A percentile compares a stretch with the other conserved stretches of the same genome.
These are phyloP conservation scores for Chamaea fasciata DNA, from an alignment of 2,113 vertebrate species.

Conservation along the genomic window DNA sequence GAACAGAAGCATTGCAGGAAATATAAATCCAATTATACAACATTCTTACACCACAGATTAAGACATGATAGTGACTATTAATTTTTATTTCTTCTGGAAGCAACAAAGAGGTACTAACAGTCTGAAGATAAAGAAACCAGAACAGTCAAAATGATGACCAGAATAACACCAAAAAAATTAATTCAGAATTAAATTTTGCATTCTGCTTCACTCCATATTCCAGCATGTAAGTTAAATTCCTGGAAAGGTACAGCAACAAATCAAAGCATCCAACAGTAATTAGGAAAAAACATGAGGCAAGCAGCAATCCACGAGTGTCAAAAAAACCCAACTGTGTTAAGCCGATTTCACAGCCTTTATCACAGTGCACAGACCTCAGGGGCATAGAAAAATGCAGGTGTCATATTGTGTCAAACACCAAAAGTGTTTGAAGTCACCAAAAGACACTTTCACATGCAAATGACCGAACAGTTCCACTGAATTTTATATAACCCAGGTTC, in stretches of 20 bases:
- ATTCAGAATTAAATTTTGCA: not conserved
- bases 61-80: not conserved
- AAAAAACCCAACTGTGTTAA: not conserved
- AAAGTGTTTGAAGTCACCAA: not conserved
- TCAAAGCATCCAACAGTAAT: not conserved
- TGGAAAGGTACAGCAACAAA: not conserved
- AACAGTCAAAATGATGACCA: not conserved
- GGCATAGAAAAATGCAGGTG: not conserved
- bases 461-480: not conserved
- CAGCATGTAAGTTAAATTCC: not conserved
- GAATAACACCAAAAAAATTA: not conserved
- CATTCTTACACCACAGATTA: not conserved
- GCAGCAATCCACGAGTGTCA: not conserved
- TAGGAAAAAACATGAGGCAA: not conserved
- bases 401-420: not conserved
- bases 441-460: not conserved
- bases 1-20: not conserved
- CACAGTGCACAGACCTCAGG: not conserved
- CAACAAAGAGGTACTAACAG: not conserved
- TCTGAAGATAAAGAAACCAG: not conserved
- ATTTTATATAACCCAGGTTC: not conserved
- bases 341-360: not conserved
- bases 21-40: not conserved
- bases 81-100: not conserved
- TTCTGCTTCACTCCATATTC: not conserved